Base-by-base conservation (phyloP, 2,797 vertebrate species). In the Eulemur rubriventer region DNA sequence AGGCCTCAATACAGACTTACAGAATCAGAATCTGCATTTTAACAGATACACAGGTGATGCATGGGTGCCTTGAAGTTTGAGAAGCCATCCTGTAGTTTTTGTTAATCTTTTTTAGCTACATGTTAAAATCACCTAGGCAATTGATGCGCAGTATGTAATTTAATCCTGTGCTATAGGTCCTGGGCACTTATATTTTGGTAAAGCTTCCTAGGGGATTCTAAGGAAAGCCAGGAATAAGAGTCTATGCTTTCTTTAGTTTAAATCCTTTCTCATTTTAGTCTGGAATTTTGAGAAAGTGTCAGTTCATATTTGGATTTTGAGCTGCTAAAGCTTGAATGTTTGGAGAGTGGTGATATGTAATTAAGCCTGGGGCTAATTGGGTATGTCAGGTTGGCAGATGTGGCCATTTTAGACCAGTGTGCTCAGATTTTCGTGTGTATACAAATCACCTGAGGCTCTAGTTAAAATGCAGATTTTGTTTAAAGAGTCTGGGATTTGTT, bases 391-490 rank as follows among this genome's bases (percentile, higher is more conserved):
- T 78, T 82, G 50, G 50, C n/a, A 61, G 46, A 7, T 52, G 30
- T 65, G 55, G 35, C 7, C 8, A 12, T 33, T 65, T 35, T 43
- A 93, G 73, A 50, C 17, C 12, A 57, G 18, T n/a, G 43, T 8
- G 9, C n/a, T 18, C n/a, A 84, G 48, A 89, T n/a, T 72, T 84
- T 33, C 50, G 14, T n/a, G 22, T 88, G 55, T 2, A 6, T 79
- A 16, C 7, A 10, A 30, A 50, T 89, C 85, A 59, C 57, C 24
- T 61, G 46, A 79, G 22, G n/a, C 26, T 81, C 57, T 92, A 52
- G 30, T 65, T 84, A 61, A 94, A 84, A 72, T 96, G 65, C 26
- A 95, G 80, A 84, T 59, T 92, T 83, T 75, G 26, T 93, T 91
- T 50, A 90, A 90, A 90, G 52, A 75, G 86, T 86, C 63, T 82